phyloP scores from a whole-genome alignment of 30 jellyfish, hydroid and myxozoan genomes.

The Mastigias papua region DNA sequence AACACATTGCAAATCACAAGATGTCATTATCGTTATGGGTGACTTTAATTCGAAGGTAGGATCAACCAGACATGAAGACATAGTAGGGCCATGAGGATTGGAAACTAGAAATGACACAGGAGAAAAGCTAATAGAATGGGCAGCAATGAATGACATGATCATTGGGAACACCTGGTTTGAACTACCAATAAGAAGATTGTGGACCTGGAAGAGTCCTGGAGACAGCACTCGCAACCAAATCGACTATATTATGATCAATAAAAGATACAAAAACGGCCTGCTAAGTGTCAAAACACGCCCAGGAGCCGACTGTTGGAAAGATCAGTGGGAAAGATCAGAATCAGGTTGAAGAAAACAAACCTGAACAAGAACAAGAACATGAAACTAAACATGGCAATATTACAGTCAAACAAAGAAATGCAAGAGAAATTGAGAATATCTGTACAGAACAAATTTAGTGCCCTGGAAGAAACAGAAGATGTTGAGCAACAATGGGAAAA shows the following conservation, averaged over 20 bases:
- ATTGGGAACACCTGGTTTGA: constrained; percentile 24
- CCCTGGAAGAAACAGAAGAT: not conserved
- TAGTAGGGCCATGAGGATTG: constrained; percentile 13
- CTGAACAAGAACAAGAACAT: not conserved
- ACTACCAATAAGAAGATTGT: constrained; percentile 5
- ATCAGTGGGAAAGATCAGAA: not conserved
- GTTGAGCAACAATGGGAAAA: not conserved
- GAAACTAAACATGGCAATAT: not conserved
- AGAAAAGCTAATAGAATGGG: constrained; percentile 26
- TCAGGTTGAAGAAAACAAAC: not conserved
- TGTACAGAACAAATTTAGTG: not conserved
- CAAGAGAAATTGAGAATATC: not conserved
- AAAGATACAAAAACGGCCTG: not conserved
- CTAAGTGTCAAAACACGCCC: not conserved
- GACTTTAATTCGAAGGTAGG: constrained; percentile 36
- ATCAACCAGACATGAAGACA: not conserved
- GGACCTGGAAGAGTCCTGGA: constrained; percentile 47
- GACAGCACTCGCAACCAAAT: not conserved
- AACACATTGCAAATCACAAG: constrained; percentile 9
- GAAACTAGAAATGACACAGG: constrained; percentile 31
- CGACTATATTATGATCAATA: constrained; percentile 12
- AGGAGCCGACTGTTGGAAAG: constrained; percentile 28
- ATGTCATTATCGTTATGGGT: constrained; percentile 6
- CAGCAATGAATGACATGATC: not conserved
- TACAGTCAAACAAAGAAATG: not conserved